These are phyloP conservation scores for Crenichthys baileyi DNA, from an alignment of 2,797 vertebrate genomes.

Conservation along the genomic window DNA sequence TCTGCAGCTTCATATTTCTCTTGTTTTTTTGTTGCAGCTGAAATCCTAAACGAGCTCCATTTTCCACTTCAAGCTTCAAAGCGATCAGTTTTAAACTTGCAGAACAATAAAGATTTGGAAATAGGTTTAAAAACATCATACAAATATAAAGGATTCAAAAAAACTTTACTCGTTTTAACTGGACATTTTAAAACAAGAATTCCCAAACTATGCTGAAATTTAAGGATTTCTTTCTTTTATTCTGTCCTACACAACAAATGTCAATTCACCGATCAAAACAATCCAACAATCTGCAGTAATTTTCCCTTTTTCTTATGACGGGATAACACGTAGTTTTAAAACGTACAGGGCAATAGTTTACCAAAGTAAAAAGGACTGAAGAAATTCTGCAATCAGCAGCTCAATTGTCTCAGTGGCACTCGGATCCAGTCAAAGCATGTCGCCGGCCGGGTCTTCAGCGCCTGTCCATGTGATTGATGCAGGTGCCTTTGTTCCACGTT, in stretches of 20 bases:
- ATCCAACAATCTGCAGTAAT: not conserved
- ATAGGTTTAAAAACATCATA: no score
- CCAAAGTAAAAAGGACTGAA: not conserved
- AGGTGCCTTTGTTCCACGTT: constrained; percentile 50
- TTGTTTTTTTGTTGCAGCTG: not conserved
- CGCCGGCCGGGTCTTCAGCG: constrained; percentile 55
- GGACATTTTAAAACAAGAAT: not conserved
- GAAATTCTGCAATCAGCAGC: constrained; percentile 37
- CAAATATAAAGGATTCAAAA: not conserved
- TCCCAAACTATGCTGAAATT: not conserved
- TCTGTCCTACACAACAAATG: not conserved
- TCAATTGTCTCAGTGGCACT: constrained; percentile 35
- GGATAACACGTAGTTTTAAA: not conserved
- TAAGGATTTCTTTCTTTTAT: not conserved
- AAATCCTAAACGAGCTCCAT: not conserved
- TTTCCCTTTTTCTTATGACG: not conserved
- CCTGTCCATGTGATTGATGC: constrained; percentile 52
- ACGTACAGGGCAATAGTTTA: constrained; percentile 9
- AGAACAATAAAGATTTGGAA: no score
- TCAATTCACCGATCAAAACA: not conserved
- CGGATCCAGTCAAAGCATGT: constrained; percentile 33
- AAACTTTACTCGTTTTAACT: not conserved
- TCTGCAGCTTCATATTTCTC: not conserved
- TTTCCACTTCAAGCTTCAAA: not conserved
- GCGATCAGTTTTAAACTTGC: no score